Base-by-base conservation (phyloP, 2,113 vertebrate species). In the Crotalus tigris region DNA sequence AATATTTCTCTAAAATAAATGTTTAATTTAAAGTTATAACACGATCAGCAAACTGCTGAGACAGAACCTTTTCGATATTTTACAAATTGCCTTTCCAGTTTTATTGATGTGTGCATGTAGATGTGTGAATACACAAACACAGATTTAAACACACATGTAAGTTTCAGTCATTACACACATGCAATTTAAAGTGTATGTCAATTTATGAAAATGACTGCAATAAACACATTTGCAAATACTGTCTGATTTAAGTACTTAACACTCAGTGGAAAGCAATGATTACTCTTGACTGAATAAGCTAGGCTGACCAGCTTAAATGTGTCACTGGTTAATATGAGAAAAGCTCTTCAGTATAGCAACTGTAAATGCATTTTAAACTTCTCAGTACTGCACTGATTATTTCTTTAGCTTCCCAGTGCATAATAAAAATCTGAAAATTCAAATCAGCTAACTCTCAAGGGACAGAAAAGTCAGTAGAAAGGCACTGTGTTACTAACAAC, bases 361-460 rank as follows among this genome's bases (percentile, higher is more conserved):
- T 87, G 92, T 88, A 91, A 93, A 92, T 94, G 92, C 64, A 93
- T 95, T 81, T 44, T 92, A 86, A 92, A 81, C 61, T 91, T 91
- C 91, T 89, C 61, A 94, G 81, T 96, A 91, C 59, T 39, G 64
- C 64, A 85, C 49, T 90, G 39, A 94, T 96, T 94, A 93, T 58
- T 94, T 95, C 92, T 91, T 92, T 92, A 7, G 0, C 33, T 91
- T 91, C 69, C 91, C 90, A 94, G 94, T 96, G 94, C 57, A 21
- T 91, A 61, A 92, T 96, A 94, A 95, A 96, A 93, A 90, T 93
- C 90, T 93, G 69, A 95, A 92, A 93, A 96, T 93, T 90, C 57
- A 85, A 59, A 91, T 93, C 69, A 89, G 21, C 57, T 69, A 2
- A 88, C 88, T 94, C 92, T 93, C 95, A 89, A 61, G 26, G 49